A percentile compares a stretch with the other conserved stretches of the same genome.
These are phyloP conservation scores for Acanthosepion lycidas DNA, from an alignment of 2,888 invertebrate species.

Conservation along the genomic window DNA sequence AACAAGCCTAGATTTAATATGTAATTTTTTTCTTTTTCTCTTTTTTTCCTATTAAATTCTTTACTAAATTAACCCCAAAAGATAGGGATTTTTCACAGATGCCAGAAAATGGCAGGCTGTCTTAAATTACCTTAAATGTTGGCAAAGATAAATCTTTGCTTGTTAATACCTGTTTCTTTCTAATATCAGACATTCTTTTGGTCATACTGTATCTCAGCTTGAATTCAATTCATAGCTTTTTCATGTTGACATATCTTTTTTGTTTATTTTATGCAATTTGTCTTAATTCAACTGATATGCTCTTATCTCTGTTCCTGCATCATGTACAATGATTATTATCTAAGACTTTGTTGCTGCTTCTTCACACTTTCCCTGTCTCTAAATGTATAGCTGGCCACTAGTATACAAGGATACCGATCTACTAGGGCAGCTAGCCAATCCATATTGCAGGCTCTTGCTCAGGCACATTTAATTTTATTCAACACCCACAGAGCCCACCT, in stretches of 20 bases:
- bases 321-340: too few relatives aligned
- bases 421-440: too few relatives aligned
- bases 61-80: neutral
- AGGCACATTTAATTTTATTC: too few relatives aligned
- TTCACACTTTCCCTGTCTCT: too few relatives aligned
- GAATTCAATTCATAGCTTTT: neutral
- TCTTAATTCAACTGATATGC: too few relatives aligned
- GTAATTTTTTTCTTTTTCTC: neutral
- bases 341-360: too few relatives aligned
- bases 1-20: neutral
- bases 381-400: too few relatives aligned
- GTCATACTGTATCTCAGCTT: neutral
- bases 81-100: neutral
- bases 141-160: neutral
- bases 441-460: too few relatives aligned
- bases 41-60: neutral
- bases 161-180: neutral
- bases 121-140: neutral
- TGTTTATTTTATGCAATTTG: too few relatives aligned
- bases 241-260: neutral
- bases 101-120: neutral
- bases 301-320: too few relatives aligned
- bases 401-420: too few relatives aligned
- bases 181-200: neutral
- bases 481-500: too few relatives aligned